Conservation (phyloP, 2,797 vertebrate genomes). For the Aeoliscus strigatus region DNA sequence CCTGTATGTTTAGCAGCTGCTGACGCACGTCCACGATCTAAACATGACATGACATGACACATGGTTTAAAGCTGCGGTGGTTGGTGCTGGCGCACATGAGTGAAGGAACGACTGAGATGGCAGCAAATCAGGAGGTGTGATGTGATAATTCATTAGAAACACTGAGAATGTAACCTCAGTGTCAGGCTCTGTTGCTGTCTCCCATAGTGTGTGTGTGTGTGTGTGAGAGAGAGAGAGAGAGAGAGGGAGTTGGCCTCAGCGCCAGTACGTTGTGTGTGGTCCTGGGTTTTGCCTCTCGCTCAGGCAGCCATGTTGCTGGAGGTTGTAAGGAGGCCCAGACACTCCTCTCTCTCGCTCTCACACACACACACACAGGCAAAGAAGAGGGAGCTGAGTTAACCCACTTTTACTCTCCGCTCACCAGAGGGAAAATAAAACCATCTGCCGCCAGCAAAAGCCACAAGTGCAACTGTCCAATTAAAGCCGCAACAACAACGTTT, state of each 20-base stretch:
- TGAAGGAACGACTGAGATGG: neutral
- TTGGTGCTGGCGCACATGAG: slow-evolving; percentile 1
- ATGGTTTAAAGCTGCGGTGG: slow-evolving; percentile 28
- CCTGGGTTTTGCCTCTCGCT: slow-evolving; percentile 55
- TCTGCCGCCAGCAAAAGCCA: slow-evolving; percentile 36
- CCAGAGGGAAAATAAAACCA: slow-evolving; percentile 42
- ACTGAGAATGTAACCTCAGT: slow-evolving; percentile 3
- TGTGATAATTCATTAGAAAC: slow-evolving; percentile 14
- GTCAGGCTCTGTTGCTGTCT: slow-evolving; percentile 8
- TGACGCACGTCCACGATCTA: slow-evolving; percentile 42
- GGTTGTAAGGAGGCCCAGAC: slow-evolving; percentile 62
- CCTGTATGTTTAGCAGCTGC: slow-evolving; percentile 23
- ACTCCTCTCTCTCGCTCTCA: slow-evolving; percentile 19
- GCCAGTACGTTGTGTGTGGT: slow-evolving; percentile 71
- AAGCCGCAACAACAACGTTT: slow-evolving; percentile 22
- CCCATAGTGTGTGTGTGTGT: slow-evolving; percentile 13
- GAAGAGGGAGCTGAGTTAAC: slow-evolving; percentile 30
- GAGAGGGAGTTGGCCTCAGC: slow-evolving; percentile 30
- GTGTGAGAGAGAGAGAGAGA: slow-evolving; percentile 16
- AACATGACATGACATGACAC: slow-evolving; percentile 51
- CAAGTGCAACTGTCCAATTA: slow-evolving; percentile 39
- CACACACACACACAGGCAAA: slow-evolving; percentile 15
- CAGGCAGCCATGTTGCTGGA: slow-evolving; percentile 61
- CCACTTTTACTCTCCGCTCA: slow-evolving; percentile 36
- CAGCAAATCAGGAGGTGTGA: neutral